Percentiles rank a stretch among this genome's conserved stretches.
Conservation (phyloP, 2,113 vertebrate species). For the Tympanuchus pallidicinctus region DNA sequence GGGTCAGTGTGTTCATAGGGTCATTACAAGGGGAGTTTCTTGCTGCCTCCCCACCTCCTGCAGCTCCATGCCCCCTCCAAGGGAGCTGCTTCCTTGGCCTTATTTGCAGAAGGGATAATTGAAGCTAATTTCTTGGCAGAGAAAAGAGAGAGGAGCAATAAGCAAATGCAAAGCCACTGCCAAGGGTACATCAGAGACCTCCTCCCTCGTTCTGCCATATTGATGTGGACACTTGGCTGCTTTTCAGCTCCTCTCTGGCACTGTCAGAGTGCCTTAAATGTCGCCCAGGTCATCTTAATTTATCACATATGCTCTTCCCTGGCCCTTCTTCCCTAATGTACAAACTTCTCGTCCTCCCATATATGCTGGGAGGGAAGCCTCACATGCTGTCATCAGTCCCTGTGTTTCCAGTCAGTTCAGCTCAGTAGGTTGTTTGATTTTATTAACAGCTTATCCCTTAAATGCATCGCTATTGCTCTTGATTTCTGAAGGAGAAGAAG, state of each 20-base stretch:
- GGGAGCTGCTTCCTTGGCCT: not conserved
- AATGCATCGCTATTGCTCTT: not conserved
- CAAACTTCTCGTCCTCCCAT: not conserved
- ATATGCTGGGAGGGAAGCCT: not conserved
- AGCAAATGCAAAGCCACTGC: not conserved
- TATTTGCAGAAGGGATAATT: not conserved
- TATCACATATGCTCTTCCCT: not conserved
- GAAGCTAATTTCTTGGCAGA: constrained; percentile 31
- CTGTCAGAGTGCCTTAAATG: not conserved
- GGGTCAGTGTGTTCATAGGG: not conserved
- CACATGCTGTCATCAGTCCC: not conserved
- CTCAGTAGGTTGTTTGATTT: not conserved
- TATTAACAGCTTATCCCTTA: not conserved
- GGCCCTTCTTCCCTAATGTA: not conserved
- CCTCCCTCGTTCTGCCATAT: not conserved
- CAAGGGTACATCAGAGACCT: not conserved
- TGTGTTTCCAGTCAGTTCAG: not conserved
- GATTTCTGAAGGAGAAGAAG: not conserved
- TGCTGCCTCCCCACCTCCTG: not conserved
- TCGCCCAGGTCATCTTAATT: constrained; percentile 5
- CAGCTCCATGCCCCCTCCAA: not conserved
- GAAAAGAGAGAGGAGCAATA: not conserved
- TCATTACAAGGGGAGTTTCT: not conserved
- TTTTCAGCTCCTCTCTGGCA: not conserved
- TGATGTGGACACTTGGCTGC: constrained; percentile 39